Conservation (phyloP, 2,888 invertebrate genomes). For the Apamea monoglypha region DNA sequence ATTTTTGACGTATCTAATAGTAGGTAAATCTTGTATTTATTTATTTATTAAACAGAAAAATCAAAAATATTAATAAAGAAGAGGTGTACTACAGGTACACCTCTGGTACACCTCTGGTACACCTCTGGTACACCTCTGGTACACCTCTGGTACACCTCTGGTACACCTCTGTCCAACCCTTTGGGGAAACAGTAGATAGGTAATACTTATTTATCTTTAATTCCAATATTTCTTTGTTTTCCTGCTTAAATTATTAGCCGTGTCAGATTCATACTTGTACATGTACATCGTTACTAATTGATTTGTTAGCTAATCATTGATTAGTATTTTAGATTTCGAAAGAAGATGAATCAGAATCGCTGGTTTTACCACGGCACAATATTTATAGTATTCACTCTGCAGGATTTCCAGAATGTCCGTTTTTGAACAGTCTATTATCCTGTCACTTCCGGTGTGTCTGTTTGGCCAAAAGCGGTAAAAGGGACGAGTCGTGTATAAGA, state of each 20-base stretch:
- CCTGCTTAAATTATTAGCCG: not conserved
- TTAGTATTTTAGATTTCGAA: not conserved
- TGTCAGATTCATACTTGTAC: not conserved
- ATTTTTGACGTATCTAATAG: not conserved
- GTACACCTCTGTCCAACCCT: no score
- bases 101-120: not conserved
- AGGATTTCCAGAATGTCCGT: slow-evolving; percentile 6
- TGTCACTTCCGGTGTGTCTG: slow-evolving; percentile 17
- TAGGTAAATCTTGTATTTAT: not conserved
- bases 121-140: not conserved
- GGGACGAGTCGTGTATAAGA: not conserved
- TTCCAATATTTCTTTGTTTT: not conserved
- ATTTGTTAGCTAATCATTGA: not conserved
- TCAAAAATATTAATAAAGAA: not conserved
- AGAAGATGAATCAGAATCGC: slow-evolving; percentile 8
- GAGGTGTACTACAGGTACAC: not conserved
- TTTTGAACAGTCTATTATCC: not conserved
- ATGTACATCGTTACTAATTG: not conserved
- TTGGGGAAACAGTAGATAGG: no score
- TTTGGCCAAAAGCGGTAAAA: slow-evolving; percentile 39
- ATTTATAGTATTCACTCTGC: not conserved
- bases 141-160: not conserved
- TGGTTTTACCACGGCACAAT: slow-evolving; percentile 15
- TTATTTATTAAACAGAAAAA: not conserved
- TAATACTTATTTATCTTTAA: not conserved